A percentile compares a stretch with the other conserved stretches of the same genome.
phyloP scores from a whole-genome alignment of 2,113 vertebrate species.

The Eptesicus fuscus region DNA sequence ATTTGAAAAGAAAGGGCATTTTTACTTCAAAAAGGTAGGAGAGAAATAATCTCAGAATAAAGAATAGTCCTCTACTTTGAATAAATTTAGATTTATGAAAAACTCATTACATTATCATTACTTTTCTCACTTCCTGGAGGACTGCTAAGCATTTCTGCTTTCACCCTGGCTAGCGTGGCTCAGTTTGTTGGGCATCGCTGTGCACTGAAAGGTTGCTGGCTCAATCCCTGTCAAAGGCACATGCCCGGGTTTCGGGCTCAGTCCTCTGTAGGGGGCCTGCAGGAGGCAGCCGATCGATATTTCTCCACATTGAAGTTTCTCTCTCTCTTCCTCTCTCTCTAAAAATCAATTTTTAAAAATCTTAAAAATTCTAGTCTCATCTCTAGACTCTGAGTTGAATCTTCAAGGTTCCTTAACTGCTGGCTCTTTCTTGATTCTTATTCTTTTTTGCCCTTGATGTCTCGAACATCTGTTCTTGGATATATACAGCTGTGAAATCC shows the following conservation, averaged over 20 bases:
- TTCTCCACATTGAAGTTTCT: too few species aligned
- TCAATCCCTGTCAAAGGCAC: too few species aligned
- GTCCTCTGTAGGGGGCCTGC: too few species aligned
- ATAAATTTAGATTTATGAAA: background rate
- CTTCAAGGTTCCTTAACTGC: background rate
- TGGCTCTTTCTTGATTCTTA: background rate
- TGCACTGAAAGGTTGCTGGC: too few species aligned
- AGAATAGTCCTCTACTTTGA: background rate
- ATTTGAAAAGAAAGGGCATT: conserved; percentile 31
- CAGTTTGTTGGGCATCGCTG: too few species aligned
- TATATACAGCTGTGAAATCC: background rate
- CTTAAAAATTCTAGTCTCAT: background rate
- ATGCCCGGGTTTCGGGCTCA: too few species aligned
- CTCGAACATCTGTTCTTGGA: background rate
- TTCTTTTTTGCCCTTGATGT: background rate
- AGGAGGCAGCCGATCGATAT: too few species aligned
- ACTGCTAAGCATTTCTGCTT: background rate
- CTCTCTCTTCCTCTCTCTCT: too few species aligned
- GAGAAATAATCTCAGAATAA: conserved; percentile 3
- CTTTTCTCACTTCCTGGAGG: background rate
- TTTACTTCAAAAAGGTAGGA: background rate
- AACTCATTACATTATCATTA: conserved; percentile 1
- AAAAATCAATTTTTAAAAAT: too few species aligned
- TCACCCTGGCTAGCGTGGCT: background rate
- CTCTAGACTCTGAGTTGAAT: background rate